phyloP scores from a whole-genome alignment of 2,113 vertebrate genomes.

The Electrona antarctica region DNA sequence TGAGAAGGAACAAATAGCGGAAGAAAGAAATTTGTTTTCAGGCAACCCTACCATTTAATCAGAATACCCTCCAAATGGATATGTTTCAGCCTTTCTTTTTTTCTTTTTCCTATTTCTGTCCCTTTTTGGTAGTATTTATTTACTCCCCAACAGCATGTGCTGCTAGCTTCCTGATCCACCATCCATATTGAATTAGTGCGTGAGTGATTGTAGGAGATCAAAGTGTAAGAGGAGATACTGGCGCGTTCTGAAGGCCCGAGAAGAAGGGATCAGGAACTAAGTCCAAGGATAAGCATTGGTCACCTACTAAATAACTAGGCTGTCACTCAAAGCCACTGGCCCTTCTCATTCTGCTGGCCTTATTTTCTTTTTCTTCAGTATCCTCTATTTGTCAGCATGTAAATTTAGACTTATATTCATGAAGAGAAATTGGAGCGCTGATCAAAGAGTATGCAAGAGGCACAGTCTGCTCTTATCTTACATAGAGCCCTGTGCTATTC shows the following conservation, averaged over 20 bases:
- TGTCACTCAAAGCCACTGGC: conserved; percentile 55
- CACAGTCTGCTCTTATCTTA: not conserved
- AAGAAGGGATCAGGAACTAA: conserved; percentile 62
- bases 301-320: conserved; percentile 62
- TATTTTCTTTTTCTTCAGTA: conserved; percentile 5
- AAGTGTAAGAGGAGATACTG: conserved; percentile 60
- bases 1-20: conserved; percentile 48
- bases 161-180: conserved; percentile 55
- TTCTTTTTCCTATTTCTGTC: conserved; percentile 27
- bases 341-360: not conserved
- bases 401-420: conserved; percentile 2
- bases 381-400: conserved; percentile 16
- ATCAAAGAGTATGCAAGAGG: not conserved
- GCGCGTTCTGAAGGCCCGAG: conserved; percentile 53
- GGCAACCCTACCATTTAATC: conserved; percentile 58
- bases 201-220: conserved; percentile 54
- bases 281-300: conserved; percentile 60
- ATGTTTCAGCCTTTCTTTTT: conserved; percentile 34
- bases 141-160: conserved; percentile 52
- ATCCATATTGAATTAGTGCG: conserved; percentile 56
- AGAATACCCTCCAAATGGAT: conserved; percentile 54
- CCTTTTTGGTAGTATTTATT: conserved; percentile 61
- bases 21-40: conserved; percentile 42
- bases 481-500: conserved; percentile 14
- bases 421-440: not conserved